Evolutionary conservation across 2,113 vertebrate species (phyloP).

Genomic region (Larimichthys crocea): DNA sequence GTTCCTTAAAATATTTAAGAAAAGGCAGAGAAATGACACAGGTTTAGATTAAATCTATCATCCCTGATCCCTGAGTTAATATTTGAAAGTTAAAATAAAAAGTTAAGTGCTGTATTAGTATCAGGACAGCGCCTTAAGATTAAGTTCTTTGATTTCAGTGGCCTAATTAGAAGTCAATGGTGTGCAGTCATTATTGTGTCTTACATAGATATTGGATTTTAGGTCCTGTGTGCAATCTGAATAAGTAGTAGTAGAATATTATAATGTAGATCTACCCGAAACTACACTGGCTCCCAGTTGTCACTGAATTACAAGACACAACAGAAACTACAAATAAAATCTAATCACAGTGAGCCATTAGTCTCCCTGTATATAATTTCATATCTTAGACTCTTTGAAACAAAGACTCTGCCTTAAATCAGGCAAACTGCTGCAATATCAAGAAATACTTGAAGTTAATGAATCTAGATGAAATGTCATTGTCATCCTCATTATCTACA

Average conservation of each 20-base stretch:
- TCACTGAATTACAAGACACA: not conserved
- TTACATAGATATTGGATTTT: not conserved
- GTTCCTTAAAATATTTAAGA: slow-evolving; percentile 66
- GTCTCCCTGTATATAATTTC: not conserved
- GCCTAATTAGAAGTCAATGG: not conserved
- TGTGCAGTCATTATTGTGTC: not conserved
- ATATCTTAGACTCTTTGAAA: not conserved
- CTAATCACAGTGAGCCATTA: not conserved
- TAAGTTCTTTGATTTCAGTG: not conserved
- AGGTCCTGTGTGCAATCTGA: too few relatives aligned
- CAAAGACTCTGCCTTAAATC: not conserved
- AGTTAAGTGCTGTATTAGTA: not conserved
- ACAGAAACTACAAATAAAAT: not conserved
- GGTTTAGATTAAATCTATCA: not conserved
- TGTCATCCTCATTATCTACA: slow-evolving; percentile 5
- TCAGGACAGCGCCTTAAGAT: slow-evolving; percentile 1
- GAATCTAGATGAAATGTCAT: slow-evolving; percentile 6
- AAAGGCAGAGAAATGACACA: not conserved
- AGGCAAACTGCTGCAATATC: slow-evolving; percentile 2
- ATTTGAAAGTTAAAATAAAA: not conserved
- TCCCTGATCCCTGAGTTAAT: not conserved
- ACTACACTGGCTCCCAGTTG: not conserved
- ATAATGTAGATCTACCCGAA: not conserved
- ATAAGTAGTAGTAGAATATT: too few relatives aligned
- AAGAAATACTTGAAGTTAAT: slow-evolving; percentile 4